phyloP scores from a whole-genome alignment of 1,140 invertebrate genomes.

The Tetraneura akinire region DNA sequence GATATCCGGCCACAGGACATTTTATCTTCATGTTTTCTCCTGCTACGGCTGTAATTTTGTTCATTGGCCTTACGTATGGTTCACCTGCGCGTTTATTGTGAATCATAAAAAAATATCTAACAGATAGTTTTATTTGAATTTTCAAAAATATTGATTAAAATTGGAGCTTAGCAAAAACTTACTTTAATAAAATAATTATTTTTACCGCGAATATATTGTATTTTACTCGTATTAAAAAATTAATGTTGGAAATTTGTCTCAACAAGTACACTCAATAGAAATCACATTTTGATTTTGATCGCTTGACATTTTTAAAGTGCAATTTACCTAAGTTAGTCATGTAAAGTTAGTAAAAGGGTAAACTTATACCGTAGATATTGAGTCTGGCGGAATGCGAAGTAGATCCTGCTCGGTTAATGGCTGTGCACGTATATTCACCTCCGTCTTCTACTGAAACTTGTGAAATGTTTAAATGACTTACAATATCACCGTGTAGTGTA shows the following conservation, averaged over 20 bases:
- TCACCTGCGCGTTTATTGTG: slow-evolving; percentile 64
- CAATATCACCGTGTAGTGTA: slow-evolving; percentile 79
- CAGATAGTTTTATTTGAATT: background rate
- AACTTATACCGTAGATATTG: slow-evolving; percentile 81
- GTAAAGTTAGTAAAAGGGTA: background rate
- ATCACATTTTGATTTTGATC: too few species aligned
- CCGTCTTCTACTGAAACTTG: slow-evolving; percentile 81
- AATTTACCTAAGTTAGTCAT: background rate
- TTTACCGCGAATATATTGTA: too few species aligned
- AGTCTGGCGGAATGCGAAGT: slow-evolving; percentile 75
- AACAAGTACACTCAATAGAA: too few species aligned
- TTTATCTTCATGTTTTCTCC: slow-evolving; percentile 76
- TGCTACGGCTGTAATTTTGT: slow-evolving; percentile 82
- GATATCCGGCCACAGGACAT: slow-evolving; percentile 85
- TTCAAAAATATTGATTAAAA: too few species aligned
- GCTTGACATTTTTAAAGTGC: too few species aligned
- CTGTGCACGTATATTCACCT: slow-evolving; percentile 82
- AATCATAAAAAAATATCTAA: slow-evolving; percentile 51
- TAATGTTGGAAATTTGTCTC: too few species aligned
- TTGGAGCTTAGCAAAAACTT: too few species aligned
- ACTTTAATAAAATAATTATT: too few species aligned
- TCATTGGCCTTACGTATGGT: slow-evolving; percentile 79
- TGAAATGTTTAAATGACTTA: slow-evolving; percentile 85
- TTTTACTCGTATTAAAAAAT: too few species aligned
- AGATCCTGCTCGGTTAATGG: slow-evolving; percentile 76